These are phyloP conservation scores for Myxocyprinus asiaticus DNA, from an alignment of 2,113 vertebrate genomes.

Conservation along the genomic window DNA sequence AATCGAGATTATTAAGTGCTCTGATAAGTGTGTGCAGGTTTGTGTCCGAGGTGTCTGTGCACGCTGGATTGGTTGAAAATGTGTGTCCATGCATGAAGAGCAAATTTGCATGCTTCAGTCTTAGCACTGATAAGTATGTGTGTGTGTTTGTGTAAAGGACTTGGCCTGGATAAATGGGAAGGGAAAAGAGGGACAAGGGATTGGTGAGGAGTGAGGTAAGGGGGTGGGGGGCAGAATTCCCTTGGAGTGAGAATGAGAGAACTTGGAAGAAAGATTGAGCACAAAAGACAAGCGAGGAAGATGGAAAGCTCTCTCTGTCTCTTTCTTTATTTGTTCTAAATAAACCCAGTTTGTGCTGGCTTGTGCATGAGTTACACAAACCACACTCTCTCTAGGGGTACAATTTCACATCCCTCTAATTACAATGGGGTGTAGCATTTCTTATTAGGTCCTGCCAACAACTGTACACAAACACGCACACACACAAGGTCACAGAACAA, in stretches of 20 bases:
- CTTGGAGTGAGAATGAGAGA: too few relatives aligned
- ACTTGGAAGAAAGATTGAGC: not conserved
- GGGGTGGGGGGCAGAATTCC: too few relatives aligned
- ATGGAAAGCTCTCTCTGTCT: conserved; percentile 28
- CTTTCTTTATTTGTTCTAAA: conserved; percentile 57
- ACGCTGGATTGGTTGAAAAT: not conserved
- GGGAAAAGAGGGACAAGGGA: too few relatives aligned
- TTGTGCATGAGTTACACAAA: conserved; percentile 15
- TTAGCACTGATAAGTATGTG: conserved; percentile 17
- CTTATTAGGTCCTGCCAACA: conserved; percentile 62
- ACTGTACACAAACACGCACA: conserved; percentile 36
- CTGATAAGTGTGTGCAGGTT: not conserved
- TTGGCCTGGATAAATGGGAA: not conserved
- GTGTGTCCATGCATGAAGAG: conserved; percentile 16
- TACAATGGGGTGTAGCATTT: conserved; percentile 63
- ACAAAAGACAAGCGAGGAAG: conserved; percentile 26
- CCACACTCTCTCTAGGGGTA: conserved; percentile 59
- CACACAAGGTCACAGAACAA: conserved; percentile 32
- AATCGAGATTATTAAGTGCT: not conserved
- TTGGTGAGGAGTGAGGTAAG: too few relatives aligned
- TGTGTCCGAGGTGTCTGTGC: conserved; percentile 25
- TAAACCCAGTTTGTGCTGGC: conserved; percentile 47
- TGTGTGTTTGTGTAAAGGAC: not conserved
- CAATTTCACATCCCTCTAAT: conserved; percentile 70
- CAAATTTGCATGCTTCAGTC: not conserved